These are phyloP conservation scores for Bradysia coprophila DNA, from an alignment of 1,140 invertebrate genomes.

Conservation along the genomic window DNA sequence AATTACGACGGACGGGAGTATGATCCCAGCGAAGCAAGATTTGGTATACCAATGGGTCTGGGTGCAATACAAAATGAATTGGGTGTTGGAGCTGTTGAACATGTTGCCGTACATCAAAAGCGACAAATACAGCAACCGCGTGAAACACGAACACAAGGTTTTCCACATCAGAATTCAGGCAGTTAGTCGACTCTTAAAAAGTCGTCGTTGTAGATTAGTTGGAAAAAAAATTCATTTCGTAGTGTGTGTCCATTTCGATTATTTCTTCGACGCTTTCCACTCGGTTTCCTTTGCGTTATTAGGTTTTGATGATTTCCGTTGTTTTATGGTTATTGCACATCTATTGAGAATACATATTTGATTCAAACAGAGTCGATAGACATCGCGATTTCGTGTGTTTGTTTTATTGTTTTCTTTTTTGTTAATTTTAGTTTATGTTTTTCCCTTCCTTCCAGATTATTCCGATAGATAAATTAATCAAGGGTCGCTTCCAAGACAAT, in stretches of 20 bases:
- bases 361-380: too few species aligned
- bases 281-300: conserved; percentile 6
- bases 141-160: background rate
- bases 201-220: too few species aligned
- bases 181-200: background rate
- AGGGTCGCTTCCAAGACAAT: conserved; percentile 94
- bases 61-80: conserved; percentile 18
- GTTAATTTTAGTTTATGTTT: conserved; percentile 7
- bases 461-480: conserved; percentile 76
- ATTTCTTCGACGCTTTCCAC: background rate
- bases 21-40: conserved; percentile 72
- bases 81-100: conserved; percentile 12
- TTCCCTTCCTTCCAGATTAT: conserved; percentile 50
- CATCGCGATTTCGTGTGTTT: too few species aligned
- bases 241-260: background rate
- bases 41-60: conserved; percentile 48
- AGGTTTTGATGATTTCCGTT: conserved; percentile 25
- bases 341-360: too few species aligned
- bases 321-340: conserved; percentile 7
- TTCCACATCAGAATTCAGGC: background rate
- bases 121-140: conserved; percentile 24
- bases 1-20: conserved; percentile 96
- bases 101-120: conserved; percentile 24
- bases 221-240: too few species aligned
- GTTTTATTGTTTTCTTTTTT: conserved; percentile 26